Percentiles rank a stretch among this genome's conserved stretches.
Evolutionary conservation across 2,888 invertebrate genomes (phyloP).

Genomic region (Itoplectis maculator): DNA sequence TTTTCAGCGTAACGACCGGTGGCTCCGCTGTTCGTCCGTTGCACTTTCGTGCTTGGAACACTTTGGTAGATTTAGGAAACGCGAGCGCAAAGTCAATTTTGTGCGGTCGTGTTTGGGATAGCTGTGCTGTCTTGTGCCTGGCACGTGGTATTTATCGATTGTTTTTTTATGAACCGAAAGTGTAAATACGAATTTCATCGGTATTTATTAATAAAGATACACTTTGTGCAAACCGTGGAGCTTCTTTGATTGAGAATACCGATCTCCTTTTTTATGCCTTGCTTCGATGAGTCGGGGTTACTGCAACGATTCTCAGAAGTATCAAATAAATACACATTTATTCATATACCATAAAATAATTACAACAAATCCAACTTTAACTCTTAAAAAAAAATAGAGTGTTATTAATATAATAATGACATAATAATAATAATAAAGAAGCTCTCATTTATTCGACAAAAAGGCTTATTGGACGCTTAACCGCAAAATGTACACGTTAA

Average conservation of each 20-base stretch:
- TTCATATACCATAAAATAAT: slow-evolving; percentile 73
- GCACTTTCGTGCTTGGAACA: not conserved
- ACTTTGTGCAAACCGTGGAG: slow-evolving; percentile 21
- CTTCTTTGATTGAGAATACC: too few relatives aligned
- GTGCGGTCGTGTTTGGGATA: slow-evolving; percentile 22
- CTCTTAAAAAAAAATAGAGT: slow-evolving; percentile 61
- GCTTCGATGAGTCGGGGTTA: not conserved
- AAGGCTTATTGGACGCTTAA: slow-evolving; percentile 27
- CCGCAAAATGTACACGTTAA: slow-evolving; percentile 52
- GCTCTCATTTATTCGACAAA: slow-evolving; percentile 46
- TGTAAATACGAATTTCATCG: slow-evolving; percentile 63
- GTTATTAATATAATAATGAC: slow-evolving; percentile 8
- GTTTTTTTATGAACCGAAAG: slow-evolving; percentile 35
- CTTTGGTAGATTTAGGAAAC: slow-evolving; percentile 22
- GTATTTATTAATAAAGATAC: slow-evolving; percentile 58
- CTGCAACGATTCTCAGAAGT: slow-evolving; percentile 39
- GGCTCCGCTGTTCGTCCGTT: not conserved
- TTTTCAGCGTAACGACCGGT: not conserved
- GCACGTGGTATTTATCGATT: slow-evolving; percentile 58
- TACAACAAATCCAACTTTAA: slow-evolving; percentile 67
- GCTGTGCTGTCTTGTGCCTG: slow-evolving; percentile 34
- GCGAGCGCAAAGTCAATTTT: slow-evolving; percentile 15
- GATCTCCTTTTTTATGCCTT: too few relatives aligned
- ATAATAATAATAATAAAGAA: slow-evolving; percentile 40
- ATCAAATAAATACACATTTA: slow-evolving; percentile 75